These are phyloP conservation scores for Okamejei kenojei DNA, from an alignment of 2,797 vertebrate genomes.

Conservation along the genomic window DNA sequence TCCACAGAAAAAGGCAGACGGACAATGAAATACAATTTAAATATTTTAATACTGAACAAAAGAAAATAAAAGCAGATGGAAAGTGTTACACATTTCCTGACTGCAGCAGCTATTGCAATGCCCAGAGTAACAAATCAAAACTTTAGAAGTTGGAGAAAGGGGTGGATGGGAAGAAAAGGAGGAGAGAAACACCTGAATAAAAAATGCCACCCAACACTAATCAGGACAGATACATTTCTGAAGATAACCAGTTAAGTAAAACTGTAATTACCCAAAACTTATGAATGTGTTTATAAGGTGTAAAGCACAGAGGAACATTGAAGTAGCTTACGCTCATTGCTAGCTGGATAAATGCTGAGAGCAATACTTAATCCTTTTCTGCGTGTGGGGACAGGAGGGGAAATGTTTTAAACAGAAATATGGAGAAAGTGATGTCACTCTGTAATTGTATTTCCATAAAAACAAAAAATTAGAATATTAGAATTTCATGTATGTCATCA, in stretches of 20 bases:
- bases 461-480: slow-evolving; percentile 73
- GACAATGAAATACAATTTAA: slow-evolving; percentile 54
- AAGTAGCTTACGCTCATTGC: slow-evolving; percentile 13
- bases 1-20: slow-evolving; percentile 42
- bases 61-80: slow-evolving; percentile 48
- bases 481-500: slow-evolving; percentile 82
- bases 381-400: neutral
- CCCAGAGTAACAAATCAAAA: slow-evolving; percentile 19
- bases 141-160: slow-evolving; percentile 39
- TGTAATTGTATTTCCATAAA: slow-evolving; percentile 71
- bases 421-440: slow-evolving; percentile 40
- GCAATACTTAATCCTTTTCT: slow-evolving; percentile 6
- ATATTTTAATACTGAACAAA: slow-evolving; percentile 64
- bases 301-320: neutral
- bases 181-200: slow-evolving; percentile 6
- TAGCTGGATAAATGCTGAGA: slow-evolving; percentile 15
- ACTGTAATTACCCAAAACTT: slow-evolving; percentile 6
- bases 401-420: slow-evolving; percentile 11
- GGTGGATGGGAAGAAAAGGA: neutral
- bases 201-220: slow-evolving; percentile 31
- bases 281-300: neutral
- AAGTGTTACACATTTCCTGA: slow-evolving; percentile 43
- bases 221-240: slow-evolving; percentile 11
- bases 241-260: slow-evolving; percentile 20
- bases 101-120: slow-evolving; percentile 56